Evolutionary conservation across 2,888 invertebrate species (phyloP).

Genomic region (Xestia rhomboidea): DNA sequence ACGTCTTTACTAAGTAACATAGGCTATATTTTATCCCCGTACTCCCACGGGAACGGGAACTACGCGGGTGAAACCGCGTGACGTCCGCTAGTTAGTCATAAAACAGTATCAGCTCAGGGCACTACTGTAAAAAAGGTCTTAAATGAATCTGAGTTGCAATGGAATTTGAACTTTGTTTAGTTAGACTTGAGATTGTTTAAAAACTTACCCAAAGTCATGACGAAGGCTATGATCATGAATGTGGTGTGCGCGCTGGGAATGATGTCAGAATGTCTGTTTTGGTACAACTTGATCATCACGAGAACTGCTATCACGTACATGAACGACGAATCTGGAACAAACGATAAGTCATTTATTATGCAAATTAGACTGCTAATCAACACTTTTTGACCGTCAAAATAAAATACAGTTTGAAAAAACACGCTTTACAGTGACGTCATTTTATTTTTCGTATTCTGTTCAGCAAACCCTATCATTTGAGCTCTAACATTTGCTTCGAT

Average conservation of each 20-base stretch:
- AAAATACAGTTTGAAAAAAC: too few species aligned
- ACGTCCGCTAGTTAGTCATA: too few species aligned
- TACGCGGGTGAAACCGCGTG: too few species aligned
- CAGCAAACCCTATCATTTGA: too few species aligned
- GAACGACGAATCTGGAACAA: conserved; percentile 95
- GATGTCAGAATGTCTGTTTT: conserved; percentile 96
- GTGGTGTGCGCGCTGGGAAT: conserved; percentile 95
- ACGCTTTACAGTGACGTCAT: too few species aligned
- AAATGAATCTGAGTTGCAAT: neutral
- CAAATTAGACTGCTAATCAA: neutral
- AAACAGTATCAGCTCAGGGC: neutral
- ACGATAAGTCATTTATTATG: neutral
- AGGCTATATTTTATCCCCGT: too few species aligned
- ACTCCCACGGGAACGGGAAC: too few species aligned
- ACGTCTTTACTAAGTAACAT: too few species aligned
- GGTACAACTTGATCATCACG: conserved; percentile 96
- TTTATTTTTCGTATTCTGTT: too few species aligned
- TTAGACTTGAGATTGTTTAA: neutral
- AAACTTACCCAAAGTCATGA: conserved; percentile 92
- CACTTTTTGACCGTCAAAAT: neutral
- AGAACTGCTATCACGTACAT: conserved; percentile 97
- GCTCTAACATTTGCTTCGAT: too few species aligned
- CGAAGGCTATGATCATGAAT: conserved; percentile 94
- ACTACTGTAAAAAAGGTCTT: neutral
- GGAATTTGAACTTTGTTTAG: neutral